These are phyloP conservation scores for Oxyscelio sp. DNA, from an alignment of 2,888 invertebrate genomes.

Conservation along the genomic window DNA sequence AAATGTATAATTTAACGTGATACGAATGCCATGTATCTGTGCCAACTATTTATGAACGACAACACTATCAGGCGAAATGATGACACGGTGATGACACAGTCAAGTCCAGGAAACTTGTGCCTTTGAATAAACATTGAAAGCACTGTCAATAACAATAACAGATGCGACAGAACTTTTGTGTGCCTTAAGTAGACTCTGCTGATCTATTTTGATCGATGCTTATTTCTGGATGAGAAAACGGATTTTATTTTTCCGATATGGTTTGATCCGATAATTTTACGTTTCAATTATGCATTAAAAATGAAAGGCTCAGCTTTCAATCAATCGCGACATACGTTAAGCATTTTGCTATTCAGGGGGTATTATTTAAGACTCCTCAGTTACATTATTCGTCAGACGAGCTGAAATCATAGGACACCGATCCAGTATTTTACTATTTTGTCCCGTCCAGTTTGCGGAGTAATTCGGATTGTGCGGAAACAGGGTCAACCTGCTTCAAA, in stretches of 20 bases:
- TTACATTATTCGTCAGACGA: background rate
- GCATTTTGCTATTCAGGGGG: background rate
- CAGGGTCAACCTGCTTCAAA: conserved; percentile 66
- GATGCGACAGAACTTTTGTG: conserved; percentile 21
- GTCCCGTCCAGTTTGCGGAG: conserved; percentile 46
- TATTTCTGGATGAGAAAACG: background rate
- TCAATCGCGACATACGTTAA: background rate
- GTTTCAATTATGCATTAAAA: too few species aligned
- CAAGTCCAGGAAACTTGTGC: conserved; percentile 49
- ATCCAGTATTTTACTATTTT: conserved; percentile 45
- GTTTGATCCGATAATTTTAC: too few species aligned
- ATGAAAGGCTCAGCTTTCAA: too few species aligned
- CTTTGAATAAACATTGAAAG: conserved; percentile 55
- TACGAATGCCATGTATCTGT: too few species aligned
- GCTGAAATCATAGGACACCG: background rate
- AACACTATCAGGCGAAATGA: too few species aligned
- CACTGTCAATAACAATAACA: conserved; percentile 30
- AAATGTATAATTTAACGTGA: too few species aligned
- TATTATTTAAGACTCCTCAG: too few species aligned
- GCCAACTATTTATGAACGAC: too few species aligned
- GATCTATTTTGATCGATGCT: conserved; percentile 1
- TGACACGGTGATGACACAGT: conserved; percentile 54
- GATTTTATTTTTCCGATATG: too few species aligned
- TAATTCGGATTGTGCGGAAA: conserved; percentile 66
- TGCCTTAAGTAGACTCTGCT: too few species aligned